Base-by-base conservation (phyloP, 2,113 vertebrate species). In the Colaptes auratus region DNA sequence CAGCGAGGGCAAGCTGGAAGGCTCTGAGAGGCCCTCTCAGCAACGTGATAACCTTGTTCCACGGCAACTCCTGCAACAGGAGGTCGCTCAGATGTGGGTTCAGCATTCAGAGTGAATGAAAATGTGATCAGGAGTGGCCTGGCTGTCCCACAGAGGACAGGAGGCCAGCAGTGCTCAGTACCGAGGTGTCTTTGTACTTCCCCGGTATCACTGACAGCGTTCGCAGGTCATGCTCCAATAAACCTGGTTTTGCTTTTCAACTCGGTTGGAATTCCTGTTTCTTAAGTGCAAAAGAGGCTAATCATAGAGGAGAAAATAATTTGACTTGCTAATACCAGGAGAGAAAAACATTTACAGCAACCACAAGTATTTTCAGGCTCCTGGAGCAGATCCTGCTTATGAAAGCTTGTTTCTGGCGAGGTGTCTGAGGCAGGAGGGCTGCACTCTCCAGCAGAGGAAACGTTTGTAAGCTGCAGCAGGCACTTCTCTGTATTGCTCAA, bases 301-400 rank as follows among this genome's bases (percentile, higher is more conserved):
- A 97, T 97, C 95, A 96, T 71, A 89, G 84, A 95, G 95, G 53
- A 92, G 95, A 85, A 96, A 95, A 97, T 96, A 91, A 97, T 97
- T 97, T 97, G 97, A 97, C 94, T 97, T 96, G 96, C 97, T 97
- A 97, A 97, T 97, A 89, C 91, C 11, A 39, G 65, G 73, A n/a
- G 92, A 93, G 94, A 92, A 95, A 95, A 97, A 96, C 96, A 96
- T 95, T 96, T 95, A 89, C 86, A 88, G 93, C 89, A 78, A 66
- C 97, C 97, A 96, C 96, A 96, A 95, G 95, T 96, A 97, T 97
- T 96, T 96, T 75, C 60, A 63, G 96, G 96, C 39, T 96, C 81
- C 83, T 46, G 95, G 94, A 64, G 92, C 11, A n/a, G 36, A 39
- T 96, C 88, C 7, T 84, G 30, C 36, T 69, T 82, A 72, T 42